Conservation (phyloP, 1,140 invertebrate species). For the Papilio polytes region DNA sequence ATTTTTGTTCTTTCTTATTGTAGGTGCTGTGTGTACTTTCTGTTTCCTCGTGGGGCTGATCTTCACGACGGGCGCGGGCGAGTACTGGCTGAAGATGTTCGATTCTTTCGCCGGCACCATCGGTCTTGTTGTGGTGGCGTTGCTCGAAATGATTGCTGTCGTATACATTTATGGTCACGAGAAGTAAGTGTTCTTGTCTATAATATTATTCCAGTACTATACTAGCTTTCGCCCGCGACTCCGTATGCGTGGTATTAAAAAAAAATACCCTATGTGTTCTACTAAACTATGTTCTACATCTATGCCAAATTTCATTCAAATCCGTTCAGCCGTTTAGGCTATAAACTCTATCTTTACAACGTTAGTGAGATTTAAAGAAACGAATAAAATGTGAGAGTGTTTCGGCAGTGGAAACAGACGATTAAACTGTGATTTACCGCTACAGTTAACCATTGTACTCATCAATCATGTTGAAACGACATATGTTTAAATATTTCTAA, state of each 20-base stretch:
- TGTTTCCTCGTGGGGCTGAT: slow-evolving; percentile 95
- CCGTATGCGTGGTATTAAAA: too few species aligned
- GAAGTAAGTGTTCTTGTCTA: slow-evolving; percentile 83
- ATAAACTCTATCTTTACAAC: too few species aligned
- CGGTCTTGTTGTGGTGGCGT: slow-evolving; percentile 94
- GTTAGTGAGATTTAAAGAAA: too few species aligned
- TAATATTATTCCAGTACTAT: background rate
- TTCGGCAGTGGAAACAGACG: too few species aligned
- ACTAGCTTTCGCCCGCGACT: background rate
- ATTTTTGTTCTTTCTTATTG: background rate
- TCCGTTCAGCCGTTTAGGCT: too few species aligned
- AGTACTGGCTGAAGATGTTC: slow-evolving; percentile 98
- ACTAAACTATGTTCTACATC: too few species aligned
- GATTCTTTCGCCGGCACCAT: slow-evolving; percentile 97
- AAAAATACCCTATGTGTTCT: too few species aligned
- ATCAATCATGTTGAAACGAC: background rate
- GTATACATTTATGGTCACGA: slow-evolving; percentile 96
- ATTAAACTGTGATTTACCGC: too few species aligned
- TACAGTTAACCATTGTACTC: background rate
- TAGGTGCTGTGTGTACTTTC: slow-evolving; percentile 91
- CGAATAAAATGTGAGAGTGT: too few species aligned
- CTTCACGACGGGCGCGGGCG: slow-evolving; percentile 96
- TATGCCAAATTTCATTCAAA: too few species aligned
- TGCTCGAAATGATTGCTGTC: slow-evolving; percentile 95
- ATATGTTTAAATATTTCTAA: background rate